Evolutionary conservation across 2,113 vertebrate genomes (phyloP).

Genomic region (Recurvirostra avosetta): DNA sequence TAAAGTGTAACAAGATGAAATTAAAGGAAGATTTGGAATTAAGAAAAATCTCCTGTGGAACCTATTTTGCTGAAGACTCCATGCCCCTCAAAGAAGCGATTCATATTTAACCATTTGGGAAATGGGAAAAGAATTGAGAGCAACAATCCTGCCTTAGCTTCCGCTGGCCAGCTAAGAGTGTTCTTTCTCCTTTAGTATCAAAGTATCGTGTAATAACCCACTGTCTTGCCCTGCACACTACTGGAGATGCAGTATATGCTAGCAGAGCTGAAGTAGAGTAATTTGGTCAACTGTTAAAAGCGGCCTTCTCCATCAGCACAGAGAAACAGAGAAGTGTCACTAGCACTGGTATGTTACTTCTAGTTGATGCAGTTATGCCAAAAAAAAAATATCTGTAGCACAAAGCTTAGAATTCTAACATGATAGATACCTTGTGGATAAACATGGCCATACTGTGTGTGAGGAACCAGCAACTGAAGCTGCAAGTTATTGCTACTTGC

Average conservation of each 20-base stretch:
- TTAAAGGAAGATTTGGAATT: not conserved
- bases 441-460: not conserved
- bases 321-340: not conserved
- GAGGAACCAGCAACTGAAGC: not conserved
- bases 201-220: not conserved
- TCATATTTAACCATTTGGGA: not conserved
- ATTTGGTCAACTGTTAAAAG: not conserved
- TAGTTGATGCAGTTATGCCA: not conserved
- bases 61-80: not conserved
- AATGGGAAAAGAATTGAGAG: not conserved
- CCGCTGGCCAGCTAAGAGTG: not conserved
- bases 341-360: not conserved
- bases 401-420: not conserved
- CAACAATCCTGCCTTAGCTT: slow-evolving; percentile 23
- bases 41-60: not conserved
- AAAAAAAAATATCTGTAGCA: not conserved
- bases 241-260: not conserved
- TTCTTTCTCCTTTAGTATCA: not conserved
- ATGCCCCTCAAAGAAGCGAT: not conserved
- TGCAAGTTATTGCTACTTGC: slow-evolving; percentile 14
- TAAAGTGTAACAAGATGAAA: not conserved
- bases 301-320: not conserved
- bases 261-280: not conserved
- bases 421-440: not conserved
- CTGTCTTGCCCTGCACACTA: not conserved